phyloP scores from a whole-genome alignment of 2,797 vertebrate species.

The Melanotaenia nigrans region DNA sequence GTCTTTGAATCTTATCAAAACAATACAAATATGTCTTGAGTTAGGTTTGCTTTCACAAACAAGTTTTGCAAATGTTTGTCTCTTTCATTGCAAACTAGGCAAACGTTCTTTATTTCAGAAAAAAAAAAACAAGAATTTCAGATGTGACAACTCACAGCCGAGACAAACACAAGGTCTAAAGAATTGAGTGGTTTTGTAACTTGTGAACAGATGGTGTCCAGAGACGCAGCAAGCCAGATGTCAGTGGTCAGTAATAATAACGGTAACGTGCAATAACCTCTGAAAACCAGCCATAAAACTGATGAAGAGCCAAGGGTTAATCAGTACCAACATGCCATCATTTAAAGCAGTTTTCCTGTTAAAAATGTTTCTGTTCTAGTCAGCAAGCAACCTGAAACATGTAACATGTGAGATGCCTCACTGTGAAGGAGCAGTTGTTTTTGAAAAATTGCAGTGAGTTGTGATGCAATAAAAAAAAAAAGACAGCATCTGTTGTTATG shows the following conservation, averaged over 20 bases:
- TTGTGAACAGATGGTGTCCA: background rate
- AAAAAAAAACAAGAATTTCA: background rate
- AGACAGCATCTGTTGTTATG: background rate
- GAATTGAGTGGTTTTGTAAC: background rate
- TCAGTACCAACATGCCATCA: background rate
- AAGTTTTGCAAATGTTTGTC: background rate
- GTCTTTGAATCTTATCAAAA: background rate
- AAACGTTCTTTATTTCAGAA: background rate
- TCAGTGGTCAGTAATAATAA: too few species aligned
- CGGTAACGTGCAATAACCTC: too few species aligned
- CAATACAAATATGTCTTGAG: background rate
- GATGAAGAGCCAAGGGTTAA: too few species aligned
- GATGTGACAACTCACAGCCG: background rate
- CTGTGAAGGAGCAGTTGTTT: background rate
- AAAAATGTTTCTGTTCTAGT: background rate
- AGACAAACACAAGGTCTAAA: background rate
- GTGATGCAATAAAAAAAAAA: background rate
- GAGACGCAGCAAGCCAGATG: too few species aligned
- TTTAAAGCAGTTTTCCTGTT: background rate
- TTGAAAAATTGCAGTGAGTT: background rate
- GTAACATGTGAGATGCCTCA: background rate
- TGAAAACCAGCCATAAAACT: too few species aligned
- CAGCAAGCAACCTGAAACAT: background rate
- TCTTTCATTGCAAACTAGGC: too few species aligned
- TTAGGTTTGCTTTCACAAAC: background rate